These are phyloP conservation scores for Drosophila nannoptera DNA, from an alignment of 1,140 invertebrate genomes.

Conservation along the genomic window DNA sequence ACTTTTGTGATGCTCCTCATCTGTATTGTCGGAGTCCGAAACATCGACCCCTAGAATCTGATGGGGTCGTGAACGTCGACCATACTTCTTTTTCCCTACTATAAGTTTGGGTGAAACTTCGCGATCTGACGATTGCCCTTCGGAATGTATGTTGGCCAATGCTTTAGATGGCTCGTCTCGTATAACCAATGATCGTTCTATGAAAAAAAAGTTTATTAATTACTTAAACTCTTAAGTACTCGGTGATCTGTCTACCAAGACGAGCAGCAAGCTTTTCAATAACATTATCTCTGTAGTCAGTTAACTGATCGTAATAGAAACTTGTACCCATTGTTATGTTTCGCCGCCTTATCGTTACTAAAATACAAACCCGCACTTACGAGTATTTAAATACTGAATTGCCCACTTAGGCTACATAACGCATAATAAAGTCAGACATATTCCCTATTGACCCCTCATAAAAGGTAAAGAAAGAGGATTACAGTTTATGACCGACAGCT, in stretches of 20 bases:
- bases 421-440: constrained; percentile 42
- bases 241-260: constrained; percentile 48
- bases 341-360: constrained; percentile 31
- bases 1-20: constrained; percentile 62
- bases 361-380: background rate
- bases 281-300: constrained; percentile 76
- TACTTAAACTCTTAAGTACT: background rate
- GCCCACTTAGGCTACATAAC: background rate
- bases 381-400: constrained; percentile 28
- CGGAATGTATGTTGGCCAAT: constrained; percentile 79
- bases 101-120: constrained; percentile 87
- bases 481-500: constrained; percentile 50
- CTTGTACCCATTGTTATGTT: constrained; percentile 58
- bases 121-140: constrained; percentile 82
- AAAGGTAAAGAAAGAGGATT: constrained; percentile 20
- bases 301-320: constrained; percentile 70
- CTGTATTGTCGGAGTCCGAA: constrained; percentile 76
- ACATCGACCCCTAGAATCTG: constrained; percentile 58
- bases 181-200: constrained; percentile 69
- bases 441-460: constrained; percentile 19
- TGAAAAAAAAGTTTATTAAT: constrained; percentile 7
- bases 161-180: constrained; percentile 47
- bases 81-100: constrained; percentile 88
- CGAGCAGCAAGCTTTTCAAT: constrained; percentile 70
- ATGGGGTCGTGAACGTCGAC: constrained; percentile 83